Evolutionary conservation across 2,797 vertebrate species (phyloP).

Genomic region (Anguilla megastoma): DNA sequence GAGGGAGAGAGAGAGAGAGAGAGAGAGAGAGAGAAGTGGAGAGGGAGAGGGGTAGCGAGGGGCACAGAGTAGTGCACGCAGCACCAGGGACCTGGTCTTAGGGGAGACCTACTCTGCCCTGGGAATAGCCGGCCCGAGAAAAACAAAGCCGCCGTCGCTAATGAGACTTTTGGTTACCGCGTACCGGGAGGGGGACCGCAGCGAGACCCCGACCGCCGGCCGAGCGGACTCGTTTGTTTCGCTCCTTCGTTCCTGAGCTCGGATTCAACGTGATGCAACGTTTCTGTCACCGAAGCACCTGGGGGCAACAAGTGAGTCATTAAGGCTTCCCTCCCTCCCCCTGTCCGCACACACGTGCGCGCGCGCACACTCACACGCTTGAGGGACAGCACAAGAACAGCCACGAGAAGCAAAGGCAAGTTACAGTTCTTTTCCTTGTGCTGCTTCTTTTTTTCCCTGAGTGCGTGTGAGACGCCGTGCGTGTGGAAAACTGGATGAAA

Average conservation of each 20-base stretch:
- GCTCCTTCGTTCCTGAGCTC: slow-evolving; percentile 42
- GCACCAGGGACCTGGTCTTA: slow-evolving; percentile 48
- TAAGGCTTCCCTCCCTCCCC: slow-evolving; percentile 50
- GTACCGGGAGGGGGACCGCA: background rate
- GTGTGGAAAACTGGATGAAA: slow-evolving; percentile 6
- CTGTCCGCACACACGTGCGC: slow-evolving; percentile 22
- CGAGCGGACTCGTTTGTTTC: slow-evolving; percentile 48
- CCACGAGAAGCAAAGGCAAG: slow-evolving; percentile 56
- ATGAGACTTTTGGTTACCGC: slow-evolving; percentile 40
- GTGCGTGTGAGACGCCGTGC: slow-evolving; percentile 11
- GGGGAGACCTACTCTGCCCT: slow-evolving; percentile 51
- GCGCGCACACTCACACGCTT: slow-evolving; percentile 41
- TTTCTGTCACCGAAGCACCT: slow-evolving; percentile 57
- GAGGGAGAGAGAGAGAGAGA: background rate
- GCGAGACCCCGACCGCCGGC: background rate
- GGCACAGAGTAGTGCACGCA: slow-evolving; percentile 52
- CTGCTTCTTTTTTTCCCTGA: background rate
- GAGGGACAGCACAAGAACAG: slow-evolving; percentile 56
- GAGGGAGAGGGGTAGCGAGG: background rate
- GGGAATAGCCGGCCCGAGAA: slow-evolving; percentile 62
- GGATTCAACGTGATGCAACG: slow-evolving; percentile 65
- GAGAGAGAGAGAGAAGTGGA: background rate
- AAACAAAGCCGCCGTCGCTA: slow-evolving; percentile 67
- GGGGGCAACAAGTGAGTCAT: slow-evolving; percentile 63
- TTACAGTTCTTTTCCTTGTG: slow-evolving; percentile 59